These are phyloP conservation scores for Rhingia campestris DNA, from an alignment of 2,888 invertebrate species.

Conservation along the genomic window DNA sequence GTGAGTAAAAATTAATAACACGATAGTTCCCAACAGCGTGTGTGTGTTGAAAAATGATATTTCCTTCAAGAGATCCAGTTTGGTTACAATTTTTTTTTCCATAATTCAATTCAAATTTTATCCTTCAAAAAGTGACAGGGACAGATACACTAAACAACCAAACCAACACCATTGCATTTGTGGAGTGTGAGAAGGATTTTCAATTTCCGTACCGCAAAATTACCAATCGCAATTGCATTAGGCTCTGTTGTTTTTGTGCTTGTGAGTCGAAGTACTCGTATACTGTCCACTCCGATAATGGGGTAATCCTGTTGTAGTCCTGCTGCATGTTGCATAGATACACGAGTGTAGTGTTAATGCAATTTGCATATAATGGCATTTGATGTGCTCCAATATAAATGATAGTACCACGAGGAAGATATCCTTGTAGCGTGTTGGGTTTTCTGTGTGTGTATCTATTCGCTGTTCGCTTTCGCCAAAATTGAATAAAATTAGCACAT, in stretches of 20 bases:
- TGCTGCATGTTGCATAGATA: conserved; percentile 64
- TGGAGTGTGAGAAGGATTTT: conserved; percentile 55
- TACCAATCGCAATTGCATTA: conserved; percentile 73
- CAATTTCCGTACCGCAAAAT: conserved; percentile 73
- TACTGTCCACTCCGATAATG: conserved; percentile 57
- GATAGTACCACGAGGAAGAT: conserved; percentile 47
- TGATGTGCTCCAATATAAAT: conserved; percentile 66
- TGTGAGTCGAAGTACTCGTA: background rate
- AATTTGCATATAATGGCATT: conserved; percentile 74
- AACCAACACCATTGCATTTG: background rate
- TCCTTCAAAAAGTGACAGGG: conserved; percentile 24
- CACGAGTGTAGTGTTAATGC: conserved; percentile 72
- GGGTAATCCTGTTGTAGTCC: conserved; percentile 66
- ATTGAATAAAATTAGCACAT: conserved; percentile 72
- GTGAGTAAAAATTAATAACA: conserved; percentile 55
- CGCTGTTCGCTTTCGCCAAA: conserved; percentile 43
- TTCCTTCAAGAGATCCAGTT: conserved; percentile 35
- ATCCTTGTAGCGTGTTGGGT: conserved; percentile 21
- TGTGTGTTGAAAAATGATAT: conserved; percentile 35
- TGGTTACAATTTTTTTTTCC: background rate
- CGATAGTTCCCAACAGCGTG: conserved; percentile 57
- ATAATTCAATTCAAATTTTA: conserved; percentile 34
- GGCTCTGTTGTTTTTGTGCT: conserved; percentile 60
- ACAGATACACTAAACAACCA: background rate
- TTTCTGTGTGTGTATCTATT: background rate